Evolutionary conservation across 2,113 vertebrate species (phyloP).

Genomic region (Muscicapa adusta): DNA sequence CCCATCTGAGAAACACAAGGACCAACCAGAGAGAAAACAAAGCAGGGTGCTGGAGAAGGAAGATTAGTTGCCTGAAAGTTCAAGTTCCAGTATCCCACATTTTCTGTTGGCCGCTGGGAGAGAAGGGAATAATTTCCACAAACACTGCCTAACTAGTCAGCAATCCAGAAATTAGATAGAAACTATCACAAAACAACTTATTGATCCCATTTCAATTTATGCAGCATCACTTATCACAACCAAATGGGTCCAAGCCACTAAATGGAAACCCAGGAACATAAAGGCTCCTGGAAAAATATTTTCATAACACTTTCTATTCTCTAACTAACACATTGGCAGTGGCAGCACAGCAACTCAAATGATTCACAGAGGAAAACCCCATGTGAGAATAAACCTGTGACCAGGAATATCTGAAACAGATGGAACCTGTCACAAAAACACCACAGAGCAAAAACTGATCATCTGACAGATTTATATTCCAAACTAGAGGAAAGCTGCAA

Average conservation of each 20-base stretch:
- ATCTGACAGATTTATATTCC: not conserved
- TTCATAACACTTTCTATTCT: not conserved
- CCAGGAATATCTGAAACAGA: not conserved
- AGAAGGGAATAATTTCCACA: not conserved
- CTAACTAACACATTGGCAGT: not conserved
- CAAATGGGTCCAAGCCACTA: not conserved
- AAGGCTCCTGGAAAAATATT: not conserved
- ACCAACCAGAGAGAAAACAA: not conserved
- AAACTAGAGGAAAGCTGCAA: not conserved
- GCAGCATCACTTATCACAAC: not conserved
- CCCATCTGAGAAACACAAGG: not conserved
- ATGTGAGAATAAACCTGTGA: not conserved
- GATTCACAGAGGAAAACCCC: not conserved
- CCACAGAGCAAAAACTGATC: not conserved
- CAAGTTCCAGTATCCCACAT: not conserved
- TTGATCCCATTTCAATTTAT: not conserved
- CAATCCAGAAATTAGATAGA: not conserved
- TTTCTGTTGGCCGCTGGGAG: not conserved
- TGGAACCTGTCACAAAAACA: not conserved
- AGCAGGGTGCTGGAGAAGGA: not conserved
- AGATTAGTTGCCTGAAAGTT: not conserved
- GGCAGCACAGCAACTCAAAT: not conserved
- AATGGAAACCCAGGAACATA: not conserved
- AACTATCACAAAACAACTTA: not conserved
- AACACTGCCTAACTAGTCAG: not conserved